Evolutionary conservation across 37 sponge, comb jelly and placozoan species (phyloP).

Genomic region (Amphimedon queenslandica): DNA sequence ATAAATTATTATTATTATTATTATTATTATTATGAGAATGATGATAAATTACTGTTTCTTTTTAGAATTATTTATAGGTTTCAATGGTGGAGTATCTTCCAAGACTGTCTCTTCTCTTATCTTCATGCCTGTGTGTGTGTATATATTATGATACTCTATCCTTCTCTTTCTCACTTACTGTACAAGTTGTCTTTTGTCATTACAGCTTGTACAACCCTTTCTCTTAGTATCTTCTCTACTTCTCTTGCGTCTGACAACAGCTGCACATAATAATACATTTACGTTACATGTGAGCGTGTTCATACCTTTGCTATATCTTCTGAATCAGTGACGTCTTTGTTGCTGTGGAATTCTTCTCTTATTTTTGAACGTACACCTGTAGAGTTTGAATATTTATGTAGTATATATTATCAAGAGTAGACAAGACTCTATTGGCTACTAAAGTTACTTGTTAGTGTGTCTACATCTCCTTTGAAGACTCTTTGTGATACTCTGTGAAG

Average conservation of each 20-base stretch:
- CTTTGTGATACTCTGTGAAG: background rate
- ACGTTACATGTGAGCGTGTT: background rate
- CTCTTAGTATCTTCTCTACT: constrained; percentile 21
- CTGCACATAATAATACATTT: constrained; percentile 3
- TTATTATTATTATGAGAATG: background rate
- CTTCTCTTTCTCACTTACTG: constrained; percentile 26
- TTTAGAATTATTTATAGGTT: no score
- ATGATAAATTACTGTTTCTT: background rate
- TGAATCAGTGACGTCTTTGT: constrained; percentile 27
- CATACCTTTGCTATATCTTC: constrained; percentile 23
- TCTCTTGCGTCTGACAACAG: constrained; percentile 18
- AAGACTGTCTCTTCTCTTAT: background rate
- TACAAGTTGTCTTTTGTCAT: constrained; percentile 10
- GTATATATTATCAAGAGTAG: background rate
- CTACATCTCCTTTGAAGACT: background rate
- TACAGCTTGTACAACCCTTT: constrained; percentile 27
- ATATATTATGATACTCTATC: no score
- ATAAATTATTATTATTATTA: background rate
- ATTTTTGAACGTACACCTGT: constrained; percentile 24
- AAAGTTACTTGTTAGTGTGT: background rate
- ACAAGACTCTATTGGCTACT: background rate
- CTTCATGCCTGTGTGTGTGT: no score
- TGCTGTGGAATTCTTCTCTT: constrained; percentile 35
- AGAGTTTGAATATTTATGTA: background rate
- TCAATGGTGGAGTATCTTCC: background rate